Evolutionary conservation across 2,113 vertebrate species (phyloP), one percentile per base, ranked within the genome.

Genomic region (Gobio gobio): DNA sequence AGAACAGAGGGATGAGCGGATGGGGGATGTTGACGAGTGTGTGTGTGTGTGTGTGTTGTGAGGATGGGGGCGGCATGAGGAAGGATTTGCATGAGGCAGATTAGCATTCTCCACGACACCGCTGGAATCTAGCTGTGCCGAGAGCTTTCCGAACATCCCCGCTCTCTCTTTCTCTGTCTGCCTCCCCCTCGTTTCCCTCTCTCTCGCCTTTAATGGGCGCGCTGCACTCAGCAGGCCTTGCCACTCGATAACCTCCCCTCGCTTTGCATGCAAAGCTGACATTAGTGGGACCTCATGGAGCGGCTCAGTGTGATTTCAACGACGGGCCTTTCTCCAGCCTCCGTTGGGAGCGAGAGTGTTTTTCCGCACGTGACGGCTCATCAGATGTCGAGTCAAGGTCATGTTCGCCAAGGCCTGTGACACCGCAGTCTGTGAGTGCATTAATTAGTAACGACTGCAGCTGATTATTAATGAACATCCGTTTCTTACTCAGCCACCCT

Each of bases 21-120:
- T 88, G 89, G 82, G 86, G 84, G 33, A 56, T 45, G 49, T 36
- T 74, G 80, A 76, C 66, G 83, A 78, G 86, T 26, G 33, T 18
- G 70, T 54, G 83, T 58, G 47, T 68, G 82, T 49, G 84, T 68
- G 43, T 47, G 81, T 61, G 86, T 24, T 66, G 58, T 59, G 33
- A 16, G 59, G 64, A 61, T 24, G 58, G 68, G 45, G 80, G 74
- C 29, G 36, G 75, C 2, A 66, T 66, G 56, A 78, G 76, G 78
- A 54, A 73, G 73, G 79, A 89, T 84, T 91, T 88, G 51, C 72
- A 81, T 81, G 82, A 70, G 79, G 74, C 66, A 91, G 91, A 94
- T 94, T 94, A 94, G 92, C 91, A 93, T 93, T 94, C 93, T 92
- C 92, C 91, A 93, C 92, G 93, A 91, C 90, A 87, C 89, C 84